A percentile compares a stretch with the other conserved stretches of the same genome.
Evolutionary conservation across 2,888 invertebrate species (phyloP).

Genomic region (Drosophila ezoana): DNA sequence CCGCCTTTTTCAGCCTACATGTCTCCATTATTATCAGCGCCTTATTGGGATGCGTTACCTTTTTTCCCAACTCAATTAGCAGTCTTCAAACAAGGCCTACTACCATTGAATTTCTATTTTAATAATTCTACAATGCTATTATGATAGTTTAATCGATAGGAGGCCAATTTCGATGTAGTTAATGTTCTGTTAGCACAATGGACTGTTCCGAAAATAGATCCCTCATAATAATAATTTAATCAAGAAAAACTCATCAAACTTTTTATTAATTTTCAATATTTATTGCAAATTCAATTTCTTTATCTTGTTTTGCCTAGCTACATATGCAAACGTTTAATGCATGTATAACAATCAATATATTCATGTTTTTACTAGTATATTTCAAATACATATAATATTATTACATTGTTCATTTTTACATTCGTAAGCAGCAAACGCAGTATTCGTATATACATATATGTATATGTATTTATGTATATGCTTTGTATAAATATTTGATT

Average conservation of each 20-base stretch:
- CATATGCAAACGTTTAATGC: slow-evolving; percentile 71
- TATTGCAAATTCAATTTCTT: slow-evolving; percentile 62
- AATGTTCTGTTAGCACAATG: neutral
- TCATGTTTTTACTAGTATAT: slow-evolving; percentile 41
- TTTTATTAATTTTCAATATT: slow-evolving; percentile 48
- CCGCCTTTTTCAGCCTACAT: neutral
- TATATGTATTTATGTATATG: slow-evolving; percentile 6
- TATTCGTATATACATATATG: slow-evolving; percentile 15
- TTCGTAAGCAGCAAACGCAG: slow-evolving; percentile 37
- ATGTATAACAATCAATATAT: slow-evolving; percentile 72
- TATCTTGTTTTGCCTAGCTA: slow-evolving; percentile 63
- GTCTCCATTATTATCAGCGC: neutral
- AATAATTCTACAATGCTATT: neutral
- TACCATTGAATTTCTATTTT: neutral
- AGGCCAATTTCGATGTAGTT: neutral
- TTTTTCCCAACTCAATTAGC: neutral
- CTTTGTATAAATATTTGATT: slow-evolving; percentile 46
- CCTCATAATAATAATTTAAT: neutral
- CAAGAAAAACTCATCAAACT: slow-evolving; percentile 8
- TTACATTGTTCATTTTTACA: slow-evolving; percentile 46
- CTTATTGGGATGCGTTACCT: neutral
- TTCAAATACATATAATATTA: slow-evolving; percentile 45
- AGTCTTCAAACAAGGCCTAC: neutral
- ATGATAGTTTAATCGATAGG: neutral
- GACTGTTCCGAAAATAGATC: neutral